Percentiles rank a stretch among this genome's conserved stretches.
Evolutionary conservation across 30 jellyfish, hydroid and myxozoan genomes (phyloP).

Genomic region (Sanderia malayensis): DNA sequence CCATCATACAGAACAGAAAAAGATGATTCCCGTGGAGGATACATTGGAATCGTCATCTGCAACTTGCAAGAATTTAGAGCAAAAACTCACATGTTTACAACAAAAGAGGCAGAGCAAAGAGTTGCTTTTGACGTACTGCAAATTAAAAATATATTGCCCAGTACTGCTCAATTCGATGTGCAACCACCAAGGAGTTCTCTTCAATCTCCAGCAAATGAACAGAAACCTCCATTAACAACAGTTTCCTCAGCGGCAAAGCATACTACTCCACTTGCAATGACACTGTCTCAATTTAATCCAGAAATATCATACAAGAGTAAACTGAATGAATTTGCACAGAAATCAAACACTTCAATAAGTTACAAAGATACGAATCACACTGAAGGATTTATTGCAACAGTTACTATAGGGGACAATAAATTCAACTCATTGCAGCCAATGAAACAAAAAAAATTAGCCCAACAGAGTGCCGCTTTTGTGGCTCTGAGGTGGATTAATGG

Average conservation of each 20-base stretch:
- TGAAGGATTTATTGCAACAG: constrained; percentile 46
- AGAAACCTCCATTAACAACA: too few relatives aligned
- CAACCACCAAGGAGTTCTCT: neutral
- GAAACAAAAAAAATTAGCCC: constrained; percentile 53
- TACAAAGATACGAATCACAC: constrained; percentile 17
- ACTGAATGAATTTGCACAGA: constrained; percentile 78
- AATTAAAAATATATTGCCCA: constrained; percentile 22
- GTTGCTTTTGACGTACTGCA: constrained; percentile 81
- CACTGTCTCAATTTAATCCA: too few relatives aligned
- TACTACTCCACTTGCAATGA: too few relatives aligned
- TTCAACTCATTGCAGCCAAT: constrained; percentile 22
- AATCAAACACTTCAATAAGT: too few relatives aligned
- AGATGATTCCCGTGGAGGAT: constrained; percentile 28
- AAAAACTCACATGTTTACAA: constrained; percentile 12
- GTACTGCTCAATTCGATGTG: constrained; percentile 21
- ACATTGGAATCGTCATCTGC: constrained; percentile 39
- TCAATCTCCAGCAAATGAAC: too few relatives aligned
- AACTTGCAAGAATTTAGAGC: constrained; percentile 16
- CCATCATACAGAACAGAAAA: constrained; percentile 54
- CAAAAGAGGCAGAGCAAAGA: constrained; percentile 72
- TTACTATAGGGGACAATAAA: constrained; percentile 34
- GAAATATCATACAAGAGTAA: constrained; percentile 27
- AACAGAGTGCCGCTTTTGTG: constrained; percentile 68
- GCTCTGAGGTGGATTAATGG: too few relatives aligned
- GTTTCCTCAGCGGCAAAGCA: too few relatives aligned